phyloP scores from a whole-genome alignment of 2,888 invertebrate species.

The Frankliniella fusca region DNA sequence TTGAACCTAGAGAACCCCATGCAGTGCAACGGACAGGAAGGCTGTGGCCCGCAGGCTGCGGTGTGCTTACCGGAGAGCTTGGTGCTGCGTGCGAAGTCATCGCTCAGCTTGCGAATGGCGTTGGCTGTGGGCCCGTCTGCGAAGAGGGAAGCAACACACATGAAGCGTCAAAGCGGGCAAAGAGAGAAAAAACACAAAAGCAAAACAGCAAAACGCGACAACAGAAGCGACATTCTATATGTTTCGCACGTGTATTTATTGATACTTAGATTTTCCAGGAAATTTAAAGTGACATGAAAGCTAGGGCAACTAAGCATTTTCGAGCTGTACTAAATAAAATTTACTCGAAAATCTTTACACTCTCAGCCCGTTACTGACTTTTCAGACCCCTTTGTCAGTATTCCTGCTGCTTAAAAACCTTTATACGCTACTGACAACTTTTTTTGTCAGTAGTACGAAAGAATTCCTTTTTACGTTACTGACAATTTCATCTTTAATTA shows the following conservation, averaged over 20 bases:
- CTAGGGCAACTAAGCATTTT: too few species aligned
- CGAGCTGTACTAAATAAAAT: too few species aligned
- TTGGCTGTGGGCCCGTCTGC: slow-evolving; percentile 18
- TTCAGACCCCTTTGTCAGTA: too few species aligned
- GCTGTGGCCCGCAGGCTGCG: not conserved
- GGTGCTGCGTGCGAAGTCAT: slow-evolving; percentile 16
- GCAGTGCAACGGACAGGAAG: not conserved
- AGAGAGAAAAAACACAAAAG: not conserved
- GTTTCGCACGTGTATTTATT: not conserved
- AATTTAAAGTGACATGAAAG: too few species aligned
- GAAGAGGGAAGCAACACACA: not conserved
- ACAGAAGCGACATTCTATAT: not conserved
- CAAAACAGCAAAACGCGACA: not conserved
- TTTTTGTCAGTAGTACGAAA: too few species aligned
- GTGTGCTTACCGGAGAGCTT: slow-evolving; percentile 1
- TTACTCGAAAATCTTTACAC: too few species aligned
- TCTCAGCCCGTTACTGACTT: too few species aligned
- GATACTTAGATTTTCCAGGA: too few species aligned
- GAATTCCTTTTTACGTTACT: too few species aligned
- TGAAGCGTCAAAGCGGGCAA: not conserved
- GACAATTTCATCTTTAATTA: too few species aligned
- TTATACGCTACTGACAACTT: too few species aligned
- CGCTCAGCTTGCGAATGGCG: slow-evolving; percentile 19
- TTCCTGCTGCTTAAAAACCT: too few species aligned
- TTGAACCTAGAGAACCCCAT: not conserved